Evolutionary conservation across 1,140 invertebrate genomes (phyloP).

Genomic region (Drosophila virilis): DNA sequence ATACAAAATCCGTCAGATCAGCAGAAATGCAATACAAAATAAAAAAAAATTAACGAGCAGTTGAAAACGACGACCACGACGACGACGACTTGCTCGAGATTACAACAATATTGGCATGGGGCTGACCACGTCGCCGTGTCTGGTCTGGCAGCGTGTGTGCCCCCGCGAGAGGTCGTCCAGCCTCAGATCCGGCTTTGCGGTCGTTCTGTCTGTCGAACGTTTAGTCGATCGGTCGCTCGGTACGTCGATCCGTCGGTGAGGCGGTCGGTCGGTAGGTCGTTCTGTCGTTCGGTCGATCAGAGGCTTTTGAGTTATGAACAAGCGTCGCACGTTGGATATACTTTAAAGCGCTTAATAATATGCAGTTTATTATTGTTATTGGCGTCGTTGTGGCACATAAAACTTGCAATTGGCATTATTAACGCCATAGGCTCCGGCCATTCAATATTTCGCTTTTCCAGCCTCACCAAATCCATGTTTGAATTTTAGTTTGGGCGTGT

Average conservation of each 20-base stretch:
- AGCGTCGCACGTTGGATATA: conserved; percentile 70
- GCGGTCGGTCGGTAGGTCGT: not conserved
- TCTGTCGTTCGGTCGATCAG: conserved; percentile 18
- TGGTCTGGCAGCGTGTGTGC: conserved; percentile 54
- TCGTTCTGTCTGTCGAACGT: conserved; percentile 21
- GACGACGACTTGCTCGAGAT: conserved; percentile 24
- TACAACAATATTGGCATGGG: conserved; percentile 27
- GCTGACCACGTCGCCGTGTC: conserved; percentile 70
- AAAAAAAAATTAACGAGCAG: conserved; percentile 63
- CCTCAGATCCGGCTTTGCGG: conserved; percentile 68
- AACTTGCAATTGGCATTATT: conserved; percentile 81
- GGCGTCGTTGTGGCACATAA: conserved; percentile 72
- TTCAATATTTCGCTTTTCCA: conserved; percentile 41
- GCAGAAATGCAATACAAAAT: conserved; percentile 64
- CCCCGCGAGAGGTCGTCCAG: conserved; percentile 76
- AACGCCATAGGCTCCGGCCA: conserved; percentile 71
- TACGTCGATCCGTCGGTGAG: not conserved
- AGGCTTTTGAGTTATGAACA: conserved; percentile 55
- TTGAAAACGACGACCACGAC: conserved; percentile 26
- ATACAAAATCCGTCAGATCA: conserved; percentile 37
- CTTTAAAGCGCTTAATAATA: conserved; percentile 80
- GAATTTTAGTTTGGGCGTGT: conserved; percentile 51
- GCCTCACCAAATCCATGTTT: conserved; percentile 5
- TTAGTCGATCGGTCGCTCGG: not conserved
- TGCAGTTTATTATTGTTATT: conserved; percentile 82